These are phyloP conservation scores for Mycetomoellerius zeteki DNA, from an alignment of 1,140 invertebrate genomes.

Conservation along the genomic window DNA sequence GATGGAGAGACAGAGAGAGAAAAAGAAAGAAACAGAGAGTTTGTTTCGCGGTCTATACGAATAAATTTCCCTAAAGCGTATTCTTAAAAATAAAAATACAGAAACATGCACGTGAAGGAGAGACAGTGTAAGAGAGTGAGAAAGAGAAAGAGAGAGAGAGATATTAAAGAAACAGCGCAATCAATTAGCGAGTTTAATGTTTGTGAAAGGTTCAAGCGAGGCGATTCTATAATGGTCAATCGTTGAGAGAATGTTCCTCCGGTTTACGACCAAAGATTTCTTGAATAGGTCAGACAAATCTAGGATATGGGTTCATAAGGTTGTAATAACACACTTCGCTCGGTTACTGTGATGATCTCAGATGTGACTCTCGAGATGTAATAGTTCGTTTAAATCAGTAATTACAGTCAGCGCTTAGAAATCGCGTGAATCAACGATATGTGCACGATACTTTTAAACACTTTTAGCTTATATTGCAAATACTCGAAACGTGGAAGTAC, in stretches of 20 bases:
- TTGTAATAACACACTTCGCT: slow-evolving; percentile 40
- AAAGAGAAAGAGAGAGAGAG: background rate
- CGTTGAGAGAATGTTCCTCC: background rate
- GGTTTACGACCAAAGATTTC: slow-evolving; percentile 26
- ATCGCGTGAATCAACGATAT: background rate
- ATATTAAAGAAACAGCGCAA: background rate
- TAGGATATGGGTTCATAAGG: slow-evolving; percentile 52
- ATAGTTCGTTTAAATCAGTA: slow-evolving; percentile 11
- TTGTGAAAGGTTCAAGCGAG: background rate
- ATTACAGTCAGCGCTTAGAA: background rate
- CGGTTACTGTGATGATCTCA: slow-evolving; percentile 19
- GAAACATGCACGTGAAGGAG: no score
- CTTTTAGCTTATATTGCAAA: background rate
- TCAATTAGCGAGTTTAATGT: background rate
- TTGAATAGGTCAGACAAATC: slow-evolving; percentile 45
- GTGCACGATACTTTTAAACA: background rate
- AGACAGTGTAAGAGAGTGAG: no score
- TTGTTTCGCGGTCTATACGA: no score
- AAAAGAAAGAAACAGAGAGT: no score
- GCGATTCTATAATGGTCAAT: background rate
- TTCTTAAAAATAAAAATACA: no score
- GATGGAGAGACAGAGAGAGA: no score
- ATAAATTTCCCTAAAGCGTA: no score
- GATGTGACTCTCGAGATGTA: slow-evolving; percentile 9
- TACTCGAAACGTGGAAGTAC: background rate